Base-by-base conservation (phyloP, 2,113 vertebrate genomes). In the Epinephelus fuscoguttatus region DNA sequence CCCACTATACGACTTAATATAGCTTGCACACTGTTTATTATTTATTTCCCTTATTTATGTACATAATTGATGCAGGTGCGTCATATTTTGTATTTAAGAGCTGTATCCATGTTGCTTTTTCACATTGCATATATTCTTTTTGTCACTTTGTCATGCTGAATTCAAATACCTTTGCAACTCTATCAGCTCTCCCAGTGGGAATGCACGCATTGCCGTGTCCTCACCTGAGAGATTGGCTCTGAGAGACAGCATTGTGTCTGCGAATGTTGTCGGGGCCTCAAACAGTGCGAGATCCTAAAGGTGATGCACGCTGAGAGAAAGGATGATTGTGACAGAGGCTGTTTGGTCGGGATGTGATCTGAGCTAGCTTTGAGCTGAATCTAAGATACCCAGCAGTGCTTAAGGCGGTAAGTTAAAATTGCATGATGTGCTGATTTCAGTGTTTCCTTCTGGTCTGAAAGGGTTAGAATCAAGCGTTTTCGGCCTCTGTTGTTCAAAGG, bases 401-500 rank as follows among this genome's bases (percentile, higher is more conserved):
- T 19, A n/a, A 40, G 68, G 62, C 67, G 68, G n/a, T 72, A 79
- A 17, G 30, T 83, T 73, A 82, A 69, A 82, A 62, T 73, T 78
- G 19, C 59, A 87, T 70, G 62, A 76, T 50, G 7, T 40, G 19
- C 42, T 69, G 64, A 62, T 74, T 70, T 77, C 19, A 81, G 75
- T 81, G 63, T 78, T 75, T 30, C 45, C 7, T 11, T 64, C 1
- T 47, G n/a, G 47, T 81, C 62, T 18, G 23, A 79, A 63, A 49
- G 10, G 7, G 15, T 81, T 84, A 23, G 30, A 84, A 37, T 78
- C 70, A 53, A 81, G 47, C 1, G 12, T 27, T 52, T 56, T 53
- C 42, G 56, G 52, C 78, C 19, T 64, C 62, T 64, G 52, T 60
- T 72, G 33, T 82, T 82, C 27, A 55, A 53, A 82, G 37, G 25